These are phyloP conservation scores for Chelmon rostratus DNA, from an alignment of 2,797 vertebrate species.

Conservation along the genomic window DNA sequence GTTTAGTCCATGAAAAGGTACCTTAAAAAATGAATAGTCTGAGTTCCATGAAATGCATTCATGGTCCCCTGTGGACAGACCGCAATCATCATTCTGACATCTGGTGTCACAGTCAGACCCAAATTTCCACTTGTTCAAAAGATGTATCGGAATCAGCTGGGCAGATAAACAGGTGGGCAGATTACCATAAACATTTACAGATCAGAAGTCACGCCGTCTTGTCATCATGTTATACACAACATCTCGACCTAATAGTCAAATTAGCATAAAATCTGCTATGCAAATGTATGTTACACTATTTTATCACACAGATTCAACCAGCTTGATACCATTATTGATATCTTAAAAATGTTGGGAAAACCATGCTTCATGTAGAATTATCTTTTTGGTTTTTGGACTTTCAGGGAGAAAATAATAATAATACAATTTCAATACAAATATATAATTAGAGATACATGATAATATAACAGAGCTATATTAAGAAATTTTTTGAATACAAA, in stretches of 20 bases:
- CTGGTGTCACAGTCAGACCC: background rate
- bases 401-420: too few species aligned
- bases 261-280: too few species aligned
- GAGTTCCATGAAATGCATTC: background rate
- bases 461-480: background rate
- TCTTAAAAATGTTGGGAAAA: background rate
- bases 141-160: background rate
- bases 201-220: background rate
- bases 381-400: too few species aligned
- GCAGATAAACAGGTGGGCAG: background rate
- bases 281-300: background rate
- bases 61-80: background rate
- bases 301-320: background rate
- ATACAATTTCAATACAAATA: too few species aligned
- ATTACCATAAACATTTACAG: background rate
- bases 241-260: background rate
- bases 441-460: too few species aligned
- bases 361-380: too few species aligned
- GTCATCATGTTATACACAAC: background rate
- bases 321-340: background rate
- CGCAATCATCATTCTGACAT: background rate
- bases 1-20: background rate
- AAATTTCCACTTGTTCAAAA: background rate
- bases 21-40: background rate
- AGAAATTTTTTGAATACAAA: background rate